A percentile compares a stretch with the other conserved stretches of the same genome.
These are phyloP conservation scores for Drosophila sproati DNA, from an alignment of 1,140 invertebrate genomes.

Conservation along the genomic window DNA sequence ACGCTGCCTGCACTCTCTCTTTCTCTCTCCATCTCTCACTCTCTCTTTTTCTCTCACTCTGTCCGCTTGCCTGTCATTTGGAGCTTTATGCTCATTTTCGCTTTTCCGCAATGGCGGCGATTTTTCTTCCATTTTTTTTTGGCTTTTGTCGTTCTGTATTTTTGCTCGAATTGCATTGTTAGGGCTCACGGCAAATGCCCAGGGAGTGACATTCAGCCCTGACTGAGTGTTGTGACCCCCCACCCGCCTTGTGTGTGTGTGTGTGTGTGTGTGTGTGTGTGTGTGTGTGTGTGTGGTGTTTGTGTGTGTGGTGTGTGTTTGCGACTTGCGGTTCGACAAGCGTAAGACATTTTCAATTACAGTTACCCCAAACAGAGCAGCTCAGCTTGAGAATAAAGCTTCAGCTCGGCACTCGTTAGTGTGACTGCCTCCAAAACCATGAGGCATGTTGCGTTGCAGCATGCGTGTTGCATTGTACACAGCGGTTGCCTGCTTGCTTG, in stretches of 20 bases:
- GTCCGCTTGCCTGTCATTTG: conserved; percentile 58
- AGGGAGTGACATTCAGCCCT: conserved; percentile 39
- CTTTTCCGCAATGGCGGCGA: conserved; percentile 66
- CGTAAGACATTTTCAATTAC: conserved; percentile 83
- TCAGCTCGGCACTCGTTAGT: conserved; percentile 28
- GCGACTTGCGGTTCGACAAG: conserved; percentile 79
- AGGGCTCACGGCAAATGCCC: conserved; percentile 53
- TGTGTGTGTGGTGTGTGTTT: conserved; percentile 28
- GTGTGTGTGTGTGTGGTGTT: conserved; percentile 32
- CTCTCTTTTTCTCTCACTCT: background rate
- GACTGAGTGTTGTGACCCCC: conserved; percentile 12
- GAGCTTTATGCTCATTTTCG: conserved; percentile 78
- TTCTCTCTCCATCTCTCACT: background rate
- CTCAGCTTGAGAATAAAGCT: conserved; percentile 8
- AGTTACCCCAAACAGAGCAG: conserved; percentile 43
- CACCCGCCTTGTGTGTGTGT: too few relatives aligned
- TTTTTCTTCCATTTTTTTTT: conserved; percentile 32
- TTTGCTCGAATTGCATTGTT: conserved; percentile 51
- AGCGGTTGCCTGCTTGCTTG: conserved; percentile 48
- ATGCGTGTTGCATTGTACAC: conserved; percentile 35
- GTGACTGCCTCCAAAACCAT: conserved; percentile 53
- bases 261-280: conserved; percentile 14
- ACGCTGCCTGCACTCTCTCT: background rate
- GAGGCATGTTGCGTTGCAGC: conserved; percentile 46
- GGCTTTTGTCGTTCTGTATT: conserved; percentile 7